These are phyloP conservation scores for Syrmaticus mikado DNA, from an alignment of 2,113 vertebrate genomes.

Conservation along the genomic window DNA sequence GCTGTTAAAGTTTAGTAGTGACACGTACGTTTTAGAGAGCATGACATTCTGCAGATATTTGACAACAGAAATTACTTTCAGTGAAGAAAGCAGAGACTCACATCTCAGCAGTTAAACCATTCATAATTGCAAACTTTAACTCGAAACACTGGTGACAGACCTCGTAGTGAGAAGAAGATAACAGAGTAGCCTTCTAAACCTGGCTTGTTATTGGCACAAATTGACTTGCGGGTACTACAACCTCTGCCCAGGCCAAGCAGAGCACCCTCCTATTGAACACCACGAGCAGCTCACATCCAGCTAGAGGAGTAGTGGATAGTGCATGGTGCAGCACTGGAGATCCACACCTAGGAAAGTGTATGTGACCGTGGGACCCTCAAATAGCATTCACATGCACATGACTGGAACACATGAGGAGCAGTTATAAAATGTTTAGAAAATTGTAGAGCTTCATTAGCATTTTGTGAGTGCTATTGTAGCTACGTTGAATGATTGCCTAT, in stretches of 20 bases:
- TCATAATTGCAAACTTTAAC: not conserved
- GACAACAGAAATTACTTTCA: not conserved
- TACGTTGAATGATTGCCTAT: not conserved
- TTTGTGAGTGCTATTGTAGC: not conserved
- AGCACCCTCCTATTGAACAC: not conserved
- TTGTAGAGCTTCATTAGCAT: not conserved
- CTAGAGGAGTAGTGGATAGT: not conserved
- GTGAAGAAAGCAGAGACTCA: not conserved
- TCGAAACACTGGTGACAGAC: rapidly evolving
- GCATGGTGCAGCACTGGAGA: not conserved
- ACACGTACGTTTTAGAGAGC: not conserved
- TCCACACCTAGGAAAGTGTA: too few relatives aligned
- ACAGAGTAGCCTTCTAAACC: not conserved
- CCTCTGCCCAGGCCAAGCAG: not conserved
- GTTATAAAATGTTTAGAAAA: not conserved
- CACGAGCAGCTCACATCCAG: not conserved
- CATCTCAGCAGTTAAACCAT: not conserved
- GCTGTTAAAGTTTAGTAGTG: not conserved
- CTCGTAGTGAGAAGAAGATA: not conserved
- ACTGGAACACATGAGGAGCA: not conserved
- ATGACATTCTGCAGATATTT: not conserved
- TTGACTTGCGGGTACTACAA: rapidly evolving
- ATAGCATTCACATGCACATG: rapidly evolving
- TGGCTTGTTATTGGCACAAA: not conserved
- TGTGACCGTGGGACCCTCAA: rapidly evolving